Evolutionary conservation across 2,113 vertebrate species (phyloP), one percentile per base, ranked within the genome.

Genomic region (Shinisaurus crocodilurus): DNA sequence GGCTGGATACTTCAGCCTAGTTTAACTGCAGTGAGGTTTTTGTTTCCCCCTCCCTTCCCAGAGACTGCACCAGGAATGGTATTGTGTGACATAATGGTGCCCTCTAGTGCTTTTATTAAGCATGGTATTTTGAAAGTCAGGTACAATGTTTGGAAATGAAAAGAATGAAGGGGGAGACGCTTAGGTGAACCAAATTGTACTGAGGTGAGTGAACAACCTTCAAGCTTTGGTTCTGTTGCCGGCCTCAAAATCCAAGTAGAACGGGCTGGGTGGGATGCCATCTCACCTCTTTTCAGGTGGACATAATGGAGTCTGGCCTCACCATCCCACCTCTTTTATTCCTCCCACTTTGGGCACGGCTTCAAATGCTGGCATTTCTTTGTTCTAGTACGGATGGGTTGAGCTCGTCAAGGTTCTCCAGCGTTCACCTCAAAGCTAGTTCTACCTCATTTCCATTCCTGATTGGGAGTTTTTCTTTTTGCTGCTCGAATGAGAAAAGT

Each of bases 61-160:
- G n/a, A 0, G 80, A 54, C 1, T 0, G 54, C 3, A 3, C 6
- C 1, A 43, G 37, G 60, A 16, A 9, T 29, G 0, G 74, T 18
- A 5, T 95, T 97, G 13, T 37, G 85, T 75, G 95, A 95, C 92
- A 90, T 94, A 88, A 57, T 93, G 95, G 95, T 96, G 96, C 97
- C 96, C 97, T 97, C 97, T 97, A 94, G 96, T 96, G 97, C 79
- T 50, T 40, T 3, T 1, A 67, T 43, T 6, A 32, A 34, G 91
- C 65, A 92, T 48, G 40, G 0, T 18, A 67, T 25, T 40, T 80
- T 48, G 34, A 16, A 86, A 1, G 16, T 0, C 0, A 43, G 75
- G 63, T 1, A 43, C 43, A 43, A 7, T 25, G 74, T 48, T 50
- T 12, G 43, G 65, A 76, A 79, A 85, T 37, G 48, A 69, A 85